Evolutionary conservation across 2,888 invertebrate species (phyloP).

Genomic region (Autographa pulchrina): DNA sequence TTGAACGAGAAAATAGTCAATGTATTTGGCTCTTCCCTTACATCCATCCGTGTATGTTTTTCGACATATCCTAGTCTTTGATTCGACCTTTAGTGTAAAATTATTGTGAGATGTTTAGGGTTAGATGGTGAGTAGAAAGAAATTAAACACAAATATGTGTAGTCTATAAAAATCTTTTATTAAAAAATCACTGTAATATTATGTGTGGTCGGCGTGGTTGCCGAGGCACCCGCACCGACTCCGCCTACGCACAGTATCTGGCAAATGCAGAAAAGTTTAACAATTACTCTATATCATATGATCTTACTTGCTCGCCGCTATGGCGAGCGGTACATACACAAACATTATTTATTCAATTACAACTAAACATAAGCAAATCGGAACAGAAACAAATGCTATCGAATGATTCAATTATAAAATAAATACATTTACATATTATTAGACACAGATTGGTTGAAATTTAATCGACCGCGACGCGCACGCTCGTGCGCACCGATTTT

Average conservation of each 20-base stretch:
- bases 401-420: constrained; percentile 82
- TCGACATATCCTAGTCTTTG: too few species aligned
- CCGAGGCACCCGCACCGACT: constrained; percentile 61
- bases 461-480: constrained; percentile 68
- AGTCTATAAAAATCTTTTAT: constrained; percentile 88
- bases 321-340: constrained; percentile 72
- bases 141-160: constrained; percentile 70
- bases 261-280: constrained; percentile 77
- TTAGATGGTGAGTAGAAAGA: constrained; percentile 13
- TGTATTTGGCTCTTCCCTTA: too few species aligned
- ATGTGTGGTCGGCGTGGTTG: constrained; percentile 71
- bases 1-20: too few species aligned
- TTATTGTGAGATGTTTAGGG: not conserved
- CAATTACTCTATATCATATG: constrained; percentile 76
- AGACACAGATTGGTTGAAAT: constrained; percentile 68
- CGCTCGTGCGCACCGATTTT: constrained; percentile 52
- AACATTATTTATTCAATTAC: constrained; percentile 76
- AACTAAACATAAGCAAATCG: constrained; percentile 82
- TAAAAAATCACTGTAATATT: constrained; percentile 87
- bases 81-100: too few species aligned
- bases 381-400: constrained; percentile 77
- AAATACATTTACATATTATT: constrained; percentile 80
- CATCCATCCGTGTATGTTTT: too few species aligned
- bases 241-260: constrained; percentile 74
- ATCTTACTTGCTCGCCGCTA: constrained; percentile 70